Evolutionary conservation across 2,797 vertebrate species (phyloP), one percentile per base, ranked within the genome.

Genomic region (Sus cebifrons): DNA sequence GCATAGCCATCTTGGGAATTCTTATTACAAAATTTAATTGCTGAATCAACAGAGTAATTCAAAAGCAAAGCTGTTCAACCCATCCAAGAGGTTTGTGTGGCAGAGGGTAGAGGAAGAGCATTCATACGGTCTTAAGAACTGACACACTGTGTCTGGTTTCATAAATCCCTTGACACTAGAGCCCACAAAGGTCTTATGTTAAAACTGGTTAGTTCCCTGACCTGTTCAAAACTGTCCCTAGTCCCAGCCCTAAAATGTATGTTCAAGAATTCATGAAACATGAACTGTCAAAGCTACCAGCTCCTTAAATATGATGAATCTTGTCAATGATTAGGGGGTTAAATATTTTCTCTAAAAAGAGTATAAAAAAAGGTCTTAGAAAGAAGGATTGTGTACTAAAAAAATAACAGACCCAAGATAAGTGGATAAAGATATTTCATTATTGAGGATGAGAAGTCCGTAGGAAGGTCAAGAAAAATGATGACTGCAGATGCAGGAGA

Each of bases 21-120:
- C 40, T 88, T 79, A 56, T 73, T 68, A 84, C 27, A 73, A 92
- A 92, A 92, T 91, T 64, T 77, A 95, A 95, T 60, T 58, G n/a
- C n/a, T 44, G 29, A 95, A 81, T 78, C 67, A 90, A 95, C 70
- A 91, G n/a, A 92, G 14, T 77, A 71, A 84, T 94, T 81, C 82
- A 68, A 77, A 84, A 71, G 58, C 75, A 88, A 84, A 73, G n/a
- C 6, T 44, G 13, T 86, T 90, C 52, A 60, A 71, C 25, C 18
- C 36, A 60, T 56, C 23, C 67, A 21, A 62, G 36, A 82, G 6
- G 11, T 71, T n/a, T 78, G 27, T 27, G 18, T 36, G 65, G 54
- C 25, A 75, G 58, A 92, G 32, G 36, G 12, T 16, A 14, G 68
- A 0, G 2, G 44, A 71, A 87, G 25, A 68, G 6, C 27, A 84